Base-by-base conservation (phyloP, 2,113 vertebrate species). In the Stictonetta naevosa region DNA sequence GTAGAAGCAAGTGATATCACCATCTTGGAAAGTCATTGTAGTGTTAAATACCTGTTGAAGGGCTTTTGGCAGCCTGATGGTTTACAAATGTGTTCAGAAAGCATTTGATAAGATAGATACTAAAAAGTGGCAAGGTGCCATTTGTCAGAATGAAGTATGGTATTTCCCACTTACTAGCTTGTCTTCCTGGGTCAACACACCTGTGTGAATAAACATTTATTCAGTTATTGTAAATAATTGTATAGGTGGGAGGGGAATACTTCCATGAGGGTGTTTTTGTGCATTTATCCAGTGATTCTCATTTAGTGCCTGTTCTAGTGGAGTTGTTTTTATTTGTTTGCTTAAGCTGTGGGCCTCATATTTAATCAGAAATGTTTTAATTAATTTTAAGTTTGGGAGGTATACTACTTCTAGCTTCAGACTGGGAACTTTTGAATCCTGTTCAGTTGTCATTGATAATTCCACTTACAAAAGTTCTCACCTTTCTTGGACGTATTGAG, bases 21-120 rank as follows among this genome's bases (percentile, higher is more conserved):
- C 6, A 26, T 76, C 16, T 58, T 76, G 18, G 10, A 83, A 90
- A 93, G 80, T 75, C 77, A 68, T 2, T 88, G 83, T 86, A 75
- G 73, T 82, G 88, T 93, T 92, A 83, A 93, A 91, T 86, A 90
- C 74, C 80, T 89, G 17, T 89, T 88, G 77, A 93, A 97, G 62
- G 74, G 53, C 48, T 95, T 90, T 91, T 93, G 80, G 67, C 74
- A 80, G 62, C 55, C 58, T 80, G 36, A 50, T 68, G 44, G 78
- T 79, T 94, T 86, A 86, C 48, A 72, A 75, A 82, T 64, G 50
- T 62, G 44, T 87, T 82, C 66, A 85, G 74, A 89, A 71, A 87
- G 63, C 31, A 28, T 94, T 90, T 75, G 76, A 84, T 96, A 88
- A 93, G 71, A 38, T 29, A 82, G 69, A 42, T 89, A 55, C 58